Evolutionary conservation across 2,888 invertebrate genomes (phyloP).

Genomic region (Cheilosia urbana): DNA sequence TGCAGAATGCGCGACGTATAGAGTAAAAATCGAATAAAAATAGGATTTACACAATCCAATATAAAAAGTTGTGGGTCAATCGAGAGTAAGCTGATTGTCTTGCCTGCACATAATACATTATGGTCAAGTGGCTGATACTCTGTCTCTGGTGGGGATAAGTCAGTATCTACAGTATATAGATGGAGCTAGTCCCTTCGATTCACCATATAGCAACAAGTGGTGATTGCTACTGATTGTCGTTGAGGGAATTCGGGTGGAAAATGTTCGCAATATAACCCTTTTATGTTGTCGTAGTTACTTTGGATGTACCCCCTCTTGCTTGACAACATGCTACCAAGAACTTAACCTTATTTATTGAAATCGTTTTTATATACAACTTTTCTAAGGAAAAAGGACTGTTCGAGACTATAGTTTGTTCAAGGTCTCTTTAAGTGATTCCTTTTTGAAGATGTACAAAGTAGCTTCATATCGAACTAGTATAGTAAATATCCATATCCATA

Average conservation of each 20-base stretch:
- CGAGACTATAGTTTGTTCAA: background rate
- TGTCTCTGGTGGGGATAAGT: conserved; percentile 43
- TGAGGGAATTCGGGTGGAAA: conserved; percentile 65
- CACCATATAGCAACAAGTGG: conserved; percentile 55
- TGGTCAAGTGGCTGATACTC: conserved; percentile 46
- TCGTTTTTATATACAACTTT: conserved; percentile 2
- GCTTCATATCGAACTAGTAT: no score
- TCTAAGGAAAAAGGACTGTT: background rate
- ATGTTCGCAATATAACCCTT: conserved; percentile 59
- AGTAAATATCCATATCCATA: no score
- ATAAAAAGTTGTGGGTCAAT: conserved; percentile 38
- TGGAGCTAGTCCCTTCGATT: conserved; percentile 49
- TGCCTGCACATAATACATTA: conserved; percentile 21
- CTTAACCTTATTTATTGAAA: conserved; percentile 43
- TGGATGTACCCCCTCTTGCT: conserved; percentile 42
- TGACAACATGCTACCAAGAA: conserved; percentile 35
- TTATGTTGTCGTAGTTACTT: conserved; percentile 61
- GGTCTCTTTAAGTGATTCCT: no score
- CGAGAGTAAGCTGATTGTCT: conserved; percentile 40
- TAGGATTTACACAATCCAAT: conserved; percentile 12
- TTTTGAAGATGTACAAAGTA: no score
- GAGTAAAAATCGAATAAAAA: conserved; percentile 36
- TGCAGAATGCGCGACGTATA: background rate
- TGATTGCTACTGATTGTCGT: conserved; percentile 68
- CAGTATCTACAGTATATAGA: conserved; percentile 11